Evolutionary conservation across 2,797 vertebrate genomes (phyloP).

Genomic region (Falco novaeseelandiae): DNA sequence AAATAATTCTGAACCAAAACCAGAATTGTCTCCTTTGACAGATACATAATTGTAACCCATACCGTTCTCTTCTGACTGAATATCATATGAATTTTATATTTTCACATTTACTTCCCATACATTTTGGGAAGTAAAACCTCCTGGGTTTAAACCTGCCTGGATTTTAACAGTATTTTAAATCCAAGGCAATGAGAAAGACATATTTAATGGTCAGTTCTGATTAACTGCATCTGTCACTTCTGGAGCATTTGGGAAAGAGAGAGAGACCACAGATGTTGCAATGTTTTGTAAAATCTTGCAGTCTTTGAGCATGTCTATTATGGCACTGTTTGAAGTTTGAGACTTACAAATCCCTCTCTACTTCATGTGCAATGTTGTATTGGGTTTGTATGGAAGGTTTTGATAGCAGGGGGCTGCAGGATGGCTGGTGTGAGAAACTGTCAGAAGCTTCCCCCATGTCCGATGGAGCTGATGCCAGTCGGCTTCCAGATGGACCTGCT

Average conservation of each 20-base stretch:
- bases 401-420: not conserved
- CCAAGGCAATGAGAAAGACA: not conserved
- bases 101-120: not conserved
- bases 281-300: not conserved
- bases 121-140: not conserved
- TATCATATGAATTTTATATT: not conserved
- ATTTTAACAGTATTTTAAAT: not conserved
- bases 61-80: not conserved
- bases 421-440: not conserved
- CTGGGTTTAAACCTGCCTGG: not conserved
- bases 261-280: not conserved
- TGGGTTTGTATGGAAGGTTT: not conserved
- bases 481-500: rapidly evolving
- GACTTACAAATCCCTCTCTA: not conserved
- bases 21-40: not conserved
- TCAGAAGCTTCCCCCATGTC: not conserved
- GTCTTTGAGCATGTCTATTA: not conserved
- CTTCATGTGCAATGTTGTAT: not conserved
- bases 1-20: constrained; percentile 36
- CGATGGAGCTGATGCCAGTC: rapidly evolving
- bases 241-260: not conserved
- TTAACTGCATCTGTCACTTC: not conserved
- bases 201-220: not conserved
- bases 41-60: not conserved
- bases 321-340: not conserved